Conservation (phyloP, 2,888 invertebrate genomes). For the Drosophila pegasa region DNA sequence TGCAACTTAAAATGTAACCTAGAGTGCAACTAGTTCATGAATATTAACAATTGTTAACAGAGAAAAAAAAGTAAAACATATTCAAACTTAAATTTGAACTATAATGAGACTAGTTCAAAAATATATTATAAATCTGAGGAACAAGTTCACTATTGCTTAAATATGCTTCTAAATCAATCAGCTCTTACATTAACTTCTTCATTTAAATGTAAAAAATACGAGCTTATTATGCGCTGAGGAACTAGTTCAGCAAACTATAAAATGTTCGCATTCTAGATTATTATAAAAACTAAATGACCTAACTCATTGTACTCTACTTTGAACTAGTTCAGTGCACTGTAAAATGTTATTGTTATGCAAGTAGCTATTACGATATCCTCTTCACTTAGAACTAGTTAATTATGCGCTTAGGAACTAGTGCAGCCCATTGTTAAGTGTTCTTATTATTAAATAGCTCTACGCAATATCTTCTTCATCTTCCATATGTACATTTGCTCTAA, state of each 20-base stretch:
- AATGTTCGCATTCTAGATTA: too few relatives aligned
- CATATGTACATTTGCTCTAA: background rate
- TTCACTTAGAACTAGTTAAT: too few relatives aligned
- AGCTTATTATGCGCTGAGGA: too few relatives aligned
- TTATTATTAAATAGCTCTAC: background rate
- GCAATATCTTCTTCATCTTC: background rate
- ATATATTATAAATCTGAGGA: too few relatives aligned
- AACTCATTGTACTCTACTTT: background rate
- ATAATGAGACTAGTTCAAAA: too few relatives aligned
- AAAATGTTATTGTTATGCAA: background rate
- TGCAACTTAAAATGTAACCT: background rate
- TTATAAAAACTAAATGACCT: background rate
- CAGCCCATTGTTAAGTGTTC: background rate
- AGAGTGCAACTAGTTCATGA: background rate
- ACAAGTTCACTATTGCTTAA: too few relatives aligned
- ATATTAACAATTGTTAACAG: too few relatives aligned
- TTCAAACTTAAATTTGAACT: background rate
- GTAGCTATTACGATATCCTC: background rate
- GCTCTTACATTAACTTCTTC: too few relatives aligned
- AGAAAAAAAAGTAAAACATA: too few relatives aligned
- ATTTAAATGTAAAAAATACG: too few relatives aligned
- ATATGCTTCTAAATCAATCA: too few relatives aligned
- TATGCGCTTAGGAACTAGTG: background rate
- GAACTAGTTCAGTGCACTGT: background rate
- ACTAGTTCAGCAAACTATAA: too few relatives aligned